Evolutionary conservation across 2,113 vertebrate genomes (phyloP).

Genomic region (Thalassoma bifasciatum): DNA sequence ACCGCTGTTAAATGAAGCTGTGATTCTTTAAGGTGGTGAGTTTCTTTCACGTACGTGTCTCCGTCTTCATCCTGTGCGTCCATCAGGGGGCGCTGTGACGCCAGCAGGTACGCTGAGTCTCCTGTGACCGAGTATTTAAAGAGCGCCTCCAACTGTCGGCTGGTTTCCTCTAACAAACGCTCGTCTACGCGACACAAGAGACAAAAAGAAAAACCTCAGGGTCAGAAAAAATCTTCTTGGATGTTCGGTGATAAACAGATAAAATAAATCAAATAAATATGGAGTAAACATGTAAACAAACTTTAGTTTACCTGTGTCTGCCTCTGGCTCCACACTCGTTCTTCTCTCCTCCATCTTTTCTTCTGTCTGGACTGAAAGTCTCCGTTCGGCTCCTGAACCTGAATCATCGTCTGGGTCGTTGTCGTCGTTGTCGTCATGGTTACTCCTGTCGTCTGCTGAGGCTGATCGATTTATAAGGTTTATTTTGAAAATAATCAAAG

Average conservation of each 20-base stretch:
- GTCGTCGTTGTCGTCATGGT: constrained; percentile 50
- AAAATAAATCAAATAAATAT: too few relatives aligned
- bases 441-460: constrained; percentile 48
- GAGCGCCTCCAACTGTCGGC: constrained; percentile 86
- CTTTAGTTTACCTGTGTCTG: not conserved
- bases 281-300: too few relatives aligned
- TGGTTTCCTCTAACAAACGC: constrained; percentile 79
- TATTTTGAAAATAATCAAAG: too few relatives aligned
- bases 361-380: not conserved
- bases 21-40: not conserved
- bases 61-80: constrained; percentile 91
- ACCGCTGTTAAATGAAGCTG: not conserved
- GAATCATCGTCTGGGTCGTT: constrained; percentile 59
- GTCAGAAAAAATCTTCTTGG: not conserved
- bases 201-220: not conserved
- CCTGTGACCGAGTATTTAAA: constrained; percentile 91
- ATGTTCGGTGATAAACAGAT: too few relatives aligned
- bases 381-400: not conserved
- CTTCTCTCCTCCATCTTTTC: constrained; percentile 23
- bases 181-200: constrained; percentile 77
- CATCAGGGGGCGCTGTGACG: constrained; percentile 91
- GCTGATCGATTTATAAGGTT: too few relatives aligned
- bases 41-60: constrained; percentile 93
- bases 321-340: constrained; percentile 11
- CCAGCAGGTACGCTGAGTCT: constrained; percentile 90